These are phyloP conservation scores for Glaucidium brasilianum DNA, from an alignment of 2,113 vertebrate genomes.

Conservation along the genomic window DNA sequence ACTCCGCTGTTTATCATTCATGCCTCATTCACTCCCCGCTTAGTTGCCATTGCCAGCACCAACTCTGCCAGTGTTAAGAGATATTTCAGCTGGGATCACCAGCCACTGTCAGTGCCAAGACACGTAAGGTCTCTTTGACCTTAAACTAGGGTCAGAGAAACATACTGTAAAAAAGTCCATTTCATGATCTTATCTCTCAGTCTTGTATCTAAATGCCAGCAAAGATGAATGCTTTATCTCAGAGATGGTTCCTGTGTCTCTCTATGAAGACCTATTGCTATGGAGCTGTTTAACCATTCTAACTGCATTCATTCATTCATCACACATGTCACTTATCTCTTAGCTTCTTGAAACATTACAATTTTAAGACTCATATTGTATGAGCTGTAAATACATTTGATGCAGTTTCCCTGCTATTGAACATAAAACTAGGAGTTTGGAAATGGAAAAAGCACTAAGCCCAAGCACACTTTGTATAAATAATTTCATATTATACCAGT, in stretches of 20 bases:
- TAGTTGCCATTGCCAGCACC: not conserved
- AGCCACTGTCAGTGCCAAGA: not conserved
- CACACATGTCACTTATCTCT: not conserved
- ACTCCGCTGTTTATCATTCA: not conserved
- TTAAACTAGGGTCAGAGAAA: not conserved
- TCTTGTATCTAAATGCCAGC: not conserved
- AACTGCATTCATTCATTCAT: not conserved
- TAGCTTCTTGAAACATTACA: not conserved
- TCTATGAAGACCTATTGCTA: not conserved
- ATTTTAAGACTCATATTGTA: not conserved
- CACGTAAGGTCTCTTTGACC: not conserved
- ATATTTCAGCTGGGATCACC: not conserved
- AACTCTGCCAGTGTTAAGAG: not conserved
- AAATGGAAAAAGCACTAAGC: not conserved
- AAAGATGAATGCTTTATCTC: not conserved
- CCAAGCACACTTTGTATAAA: not conserved
- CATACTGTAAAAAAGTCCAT: not conserved
- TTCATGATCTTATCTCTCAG: not conserved
- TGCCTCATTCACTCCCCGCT: not conserved
- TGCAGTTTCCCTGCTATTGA: not conserved
- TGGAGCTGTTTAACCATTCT: not conserved
- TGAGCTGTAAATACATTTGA: slow-evolving; percentile 3
- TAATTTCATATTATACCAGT: not conserved
- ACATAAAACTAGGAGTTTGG: not conserved
- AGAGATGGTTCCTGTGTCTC: not conserved